Evolutionary conservation across 1,140 invertebrate species (phyloP).

Genomic region (Leguminivora glycinivorella): DNA sequence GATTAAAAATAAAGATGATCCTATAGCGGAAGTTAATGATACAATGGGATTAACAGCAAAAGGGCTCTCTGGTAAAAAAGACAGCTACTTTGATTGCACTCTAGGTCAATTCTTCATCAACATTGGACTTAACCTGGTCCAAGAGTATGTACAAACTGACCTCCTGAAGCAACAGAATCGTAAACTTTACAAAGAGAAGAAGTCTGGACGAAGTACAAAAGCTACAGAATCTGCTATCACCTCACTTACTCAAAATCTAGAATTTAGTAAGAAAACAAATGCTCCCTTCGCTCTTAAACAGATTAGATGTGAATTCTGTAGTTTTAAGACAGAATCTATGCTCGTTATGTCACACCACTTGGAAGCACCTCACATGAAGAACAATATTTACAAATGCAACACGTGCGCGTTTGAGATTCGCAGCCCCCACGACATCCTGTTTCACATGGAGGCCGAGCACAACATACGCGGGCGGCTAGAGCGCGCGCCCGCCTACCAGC

Average conservation of each 20-base stretch:
- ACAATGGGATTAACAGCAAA: constrained; percentile 73
- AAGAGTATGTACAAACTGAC: constrained; percentile 96
- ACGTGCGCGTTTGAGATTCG: constrained; percentile 92
- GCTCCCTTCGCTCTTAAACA: constrained; percentile 89
- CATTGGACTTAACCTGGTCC: constrained; percentile 94
- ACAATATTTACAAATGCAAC: constrained; percentile 93
- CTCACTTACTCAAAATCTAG: constrained; percentile 89
- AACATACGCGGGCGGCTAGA: constrained; percentile 90
- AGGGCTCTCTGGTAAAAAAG: constrained; percentile 64
- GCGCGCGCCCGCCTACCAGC: constrained; percentile 92
- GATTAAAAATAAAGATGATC: constrained; percentile 79
- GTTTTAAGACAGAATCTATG: constrained; percentile 94
- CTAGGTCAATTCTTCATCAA: constrained; percentile 95
- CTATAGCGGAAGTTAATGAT: constrained; percentile 74
- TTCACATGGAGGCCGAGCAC: constrained; percentile 95
- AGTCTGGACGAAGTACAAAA: constrained; percentile 82
- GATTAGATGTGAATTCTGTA: constrained; percentile 94
- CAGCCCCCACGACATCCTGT: constrained; percentile 92
- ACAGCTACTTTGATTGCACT: constrained; percentile 90
- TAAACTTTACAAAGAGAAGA: constrained; percentile 83
- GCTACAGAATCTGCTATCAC: constrained; percentile 89
- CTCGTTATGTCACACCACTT: constrained; percentile 94
- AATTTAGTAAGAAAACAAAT: constrained; percentile 94
- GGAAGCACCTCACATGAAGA: constrained; percentile 94
- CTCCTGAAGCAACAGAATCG: constrained; percentile 92